phyloP scores from a whole-genome alignment of 1,140 invertebrate species.

The Caenorhabditis elegans region WBcel235 BX284602.5:7397001-7397500 shows the following conservation, averaged over 20 bases:
- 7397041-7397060: not conserved
- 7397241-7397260: too few relatives aligned
- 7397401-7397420: too few relatives aligned
- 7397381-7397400: too few relatives aligned
- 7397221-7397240: too few relatives aligned
- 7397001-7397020: constrained; percentile 23
- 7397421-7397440: not conserved
- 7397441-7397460: constrained; percentile 12
- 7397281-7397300: not conserved
- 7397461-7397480: not conserved
- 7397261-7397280: too few relatives aligned
- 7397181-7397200: too few relatives aligned
- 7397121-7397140: not conserved
- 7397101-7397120: not conserved
- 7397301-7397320: not conserved
- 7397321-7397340: not conserved
- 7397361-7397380: too few relatives aligned
- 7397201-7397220: too few relatives aligned
- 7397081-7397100: not conserved
- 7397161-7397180: too few relatives aligned
- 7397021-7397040: not conserved
- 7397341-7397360: too few relatives aligned
- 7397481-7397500: too few relatives aligned
- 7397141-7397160: not conserved
- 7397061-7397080: not conserved